These are phyloP conservation scores for Tichodroma muraria DNA, from an alignment of 2,113 vertebrate genomes.

Conservation along the genomic window DNA sequence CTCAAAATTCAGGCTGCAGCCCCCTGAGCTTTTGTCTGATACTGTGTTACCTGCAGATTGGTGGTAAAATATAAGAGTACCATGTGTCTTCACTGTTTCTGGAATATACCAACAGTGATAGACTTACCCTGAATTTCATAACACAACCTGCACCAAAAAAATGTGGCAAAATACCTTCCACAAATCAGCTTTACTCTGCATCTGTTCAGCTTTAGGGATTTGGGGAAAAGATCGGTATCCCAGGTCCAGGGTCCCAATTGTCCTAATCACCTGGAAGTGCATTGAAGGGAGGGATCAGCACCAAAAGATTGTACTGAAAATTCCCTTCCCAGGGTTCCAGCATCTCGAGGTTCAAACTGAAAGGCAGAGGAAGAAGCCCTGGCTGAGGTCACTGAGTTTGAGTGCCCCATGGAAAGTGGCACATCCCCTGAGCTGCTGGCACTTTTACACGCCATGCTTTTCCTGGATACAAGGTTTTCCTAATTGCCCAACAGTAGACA, in stretches of 20 bases:
- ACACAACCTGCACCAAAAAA: not conserved
- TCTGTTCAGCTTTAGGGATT: not conserved
- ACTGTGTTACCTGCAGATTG: not conserved
- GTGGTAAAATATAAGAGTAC: not conserved
- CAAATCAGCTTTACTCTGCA: fast-evolving
- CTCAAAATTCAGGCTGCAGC: not conserved
- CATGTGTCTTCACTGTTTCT: not conserved
- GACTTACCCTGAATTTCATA: not conserved
- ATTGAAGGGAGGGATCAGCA: not conserved
- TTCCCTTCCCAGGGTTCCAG: not conserved
- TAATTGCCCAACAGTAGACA: not conserved
- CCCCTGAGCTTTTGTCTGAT: not conserved
- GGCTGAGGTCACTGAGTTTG: not conserved
- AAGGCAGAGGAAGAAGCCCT: not conserved
- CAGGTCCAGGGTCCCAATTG: not conserved
- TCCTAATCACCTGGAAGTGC: not conserved
- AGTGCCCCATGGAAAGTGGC: fast-evolving
- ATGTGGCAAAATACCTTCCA: not conserved
- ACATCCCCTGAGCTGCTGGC: not conserved
- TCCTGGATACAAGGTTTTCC: too few species aligned
- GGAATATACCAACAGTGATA: not conserved
- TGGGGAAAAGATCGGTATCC: not conserved
- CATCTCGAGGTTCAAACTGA: not conserved
- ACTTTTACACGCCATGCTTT: not conserved
- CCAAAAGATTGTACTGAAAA: not conserved